phyloP scores from a whole-genome alignment of 2,797 vertebrate species.

The Carapus acus region DNA sequence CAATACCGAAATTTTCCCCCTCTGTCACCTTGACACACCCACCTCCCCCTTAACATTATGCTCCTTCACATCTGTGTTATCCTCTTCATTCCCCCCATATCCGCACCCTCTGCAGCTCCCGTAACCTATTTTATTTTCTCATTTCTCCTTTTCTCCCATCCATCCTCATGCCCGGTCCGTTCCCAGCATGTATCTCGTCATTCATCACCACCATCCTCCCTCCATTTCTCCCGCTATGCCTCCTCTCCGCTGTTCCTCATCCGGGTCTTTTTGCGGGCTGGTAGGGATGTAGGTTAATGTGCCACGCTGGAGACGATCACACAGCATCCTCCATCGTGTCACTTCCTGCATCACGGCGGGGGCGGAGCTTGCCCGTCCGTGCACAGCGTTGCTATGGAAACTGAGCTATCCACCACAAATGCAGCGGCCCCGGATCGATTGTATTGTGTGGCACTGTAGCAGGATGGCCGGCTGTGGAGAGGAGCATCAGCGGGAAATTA shows the following conservation, averaged over 20 bases:
- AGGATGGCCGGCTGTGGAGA: background rate
- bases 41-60: no score
- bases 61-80: no score
- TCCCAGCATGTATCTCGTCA: background rate
- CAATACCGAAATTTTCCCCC: no score
- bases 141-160: background rate
- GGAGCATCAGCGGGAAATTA: background rate
- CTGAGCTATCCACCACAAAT: constrained; percentile 45
- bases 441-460: constrained; percentile 21
- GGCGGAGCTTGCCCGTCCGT: constrained; percentile 20
- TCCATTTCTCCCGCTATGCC: background rate
- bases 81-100: background rate
- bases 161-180: background rate
- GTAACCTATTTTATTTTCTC: background rate
- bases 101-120: background rate
- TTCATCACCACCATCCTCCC: background rate
- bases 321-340: constrained; percentile 46
- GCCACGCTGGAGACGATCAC: constrained; percentile 61
- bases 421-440: constrained; percentile 47
- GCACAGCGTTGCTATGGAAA: constrained; percentile 67
- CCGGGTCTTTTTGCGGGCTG: constrained; percentile 31
- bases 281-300: constrained; percentile 74
- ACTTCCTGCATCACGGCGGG: constrained; percentile 44
- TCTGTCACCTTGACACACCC: no score
- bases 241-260: constrained; percentile 27